phyloP scores from a whole-genome alignment of 1,140 invertebrate species.

The Zaprionus inermis region DNA sequence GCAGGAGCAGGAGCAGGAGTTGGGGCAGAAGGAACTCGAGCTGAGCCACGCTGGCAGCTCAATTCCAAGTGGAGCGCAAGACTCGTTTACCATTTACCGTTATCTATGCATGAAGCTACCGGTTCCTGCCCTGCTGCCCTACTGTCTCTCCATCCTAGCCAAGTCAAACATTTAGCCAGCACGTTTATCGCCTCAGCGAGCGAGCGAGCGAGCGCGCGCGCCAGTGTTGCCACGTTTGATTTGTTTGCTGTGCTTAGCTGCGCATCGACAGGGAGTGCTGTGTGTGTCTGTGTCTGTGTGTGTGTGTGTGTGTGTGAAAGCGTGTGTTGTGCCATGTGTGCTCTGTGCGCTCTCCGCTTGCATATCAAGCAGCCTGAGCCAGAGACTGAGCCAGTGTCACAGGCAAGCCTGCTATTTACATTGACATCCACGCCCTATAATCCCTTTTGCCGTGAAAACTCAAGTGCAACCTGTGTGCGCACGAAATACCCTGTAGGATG shows the following conservation, averaged over 20 bases:
- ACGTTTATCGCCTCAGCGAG: constrained; percentile 63
- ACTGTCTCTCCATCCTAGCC: constrained; percentile 18
- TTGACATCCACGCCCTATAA: constrained; percentile 27
- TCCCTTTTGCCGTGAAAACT: constrained; percentile 26
- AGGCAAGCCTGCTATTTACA: constrained; percentile 28
- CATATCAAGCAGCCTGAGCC: constrained; percentile 5
- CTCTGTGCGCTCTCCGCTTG: background rate
- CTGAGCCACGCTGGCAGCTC: background rate
- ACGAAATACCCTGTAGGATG: background rate
- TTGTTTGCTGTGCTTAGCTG: constrained; percentile 58
- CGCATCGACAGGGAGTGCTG: constrained; percentile 23
- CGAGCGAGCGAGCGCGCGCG: background rate
- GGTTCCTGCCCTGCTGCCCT: background rate
- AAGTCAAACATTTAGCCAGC: constrained; percentile 61
- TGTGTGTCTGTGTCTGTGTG: background rate
- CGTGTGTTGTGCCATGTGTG: constrained; percentile 4
- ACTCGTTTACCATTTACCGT: constrained; percentile 14
- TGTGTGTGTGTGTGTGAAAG: background rate
- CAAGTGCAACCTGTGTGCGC: background rate
- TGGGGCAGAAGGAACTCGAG: background rate
- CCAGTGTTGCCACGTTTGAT: constrained; percentile 57
- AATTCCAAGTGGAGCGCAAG: constrained; percentile 1
- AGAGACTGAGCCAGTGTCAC: constrained; percentile 12
- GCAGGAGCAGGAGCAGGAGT: background rate
- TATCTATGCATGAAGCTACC: background rate